Evolutionary conservation across 2,113 vertebrate genomes (phyloP), one percentile per base, ranked within the genome.

Genomic region (Callospermophilus lateralis): DNA sequence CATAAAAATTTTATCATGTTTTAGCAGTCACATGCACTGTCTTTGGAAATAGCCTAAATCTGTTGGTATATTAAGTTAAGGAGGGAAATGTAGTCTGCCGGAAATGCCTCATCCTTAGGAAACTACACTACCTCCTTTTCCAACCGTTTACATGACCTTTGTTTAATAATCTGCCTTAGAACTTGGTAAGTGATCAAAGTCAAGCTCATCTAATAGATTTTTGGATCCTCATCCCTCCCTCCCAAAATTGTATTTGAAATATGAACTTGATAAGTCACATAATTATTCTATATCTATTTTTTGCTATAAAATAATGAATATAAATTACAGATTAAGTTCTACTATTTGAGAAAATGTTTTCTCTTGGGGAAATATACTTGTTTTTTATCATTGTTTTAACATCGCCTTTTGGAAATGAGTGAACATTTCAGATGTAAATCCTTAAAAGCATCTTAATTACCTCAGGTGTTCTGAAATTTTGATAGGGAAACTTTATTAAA

Each of bases 211-310:
- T 65, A 58, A 37, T 22, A 63, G 63, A 45, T 48, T 90, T 93
- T 72, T 72, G 4, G 8, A 37, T 78, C 53, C 51, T 30, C 28
- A 12, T 73, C 87, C 86, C 77, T 51, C 34, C 45, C 84, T 32
- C 77, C 20, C 92, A 58, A 95, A 88, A 42, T 58, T 87, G 15
- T 42, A 58, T 32, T 96, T 88, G 63, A 93, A 91, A 28, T 34
- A n/a, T 78, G 67, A 89, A 79, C 24, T 34, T 86, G 51, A 89
- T 70, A 89, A 89, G 26, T 93, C 24, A 74, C 12, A 37, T 86
- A 77, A 51, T 88, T 45, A 5, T 30, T 85, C 4, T 48, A 4
- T 51, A 93, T 91, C 30, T 95, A 9, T 91, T 97, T 94, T 68
- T 78, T 61, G 65, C 63, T 84, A 3, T 92, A 34, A 88, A 80